phyloP scores from a whole-genome alignment of 2,797 vertebrate species.

The Cynopterus sphinx region DNA sequence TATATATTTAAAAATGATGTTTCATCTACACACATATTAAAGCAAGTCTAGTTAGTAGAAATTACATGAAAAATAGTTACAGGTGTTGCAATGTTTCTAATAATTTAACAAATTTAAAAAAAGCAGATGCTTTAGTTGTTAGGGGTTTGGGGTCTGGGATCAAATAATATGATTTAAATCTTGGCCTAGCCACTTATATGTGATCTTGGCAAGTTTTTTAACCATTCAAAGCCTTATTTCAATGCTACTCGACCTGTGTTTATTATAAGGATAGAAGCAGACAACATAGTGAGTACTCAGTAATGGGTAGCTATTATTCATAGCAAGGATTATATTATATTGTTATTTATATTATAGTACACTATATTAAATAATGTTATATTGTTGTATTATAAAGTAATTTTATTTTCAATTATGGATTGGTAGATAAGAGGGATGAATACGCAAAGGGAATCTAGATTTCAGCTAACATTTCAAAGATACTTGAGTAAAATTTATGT shows the following conservation, averaged over 20 bases:
- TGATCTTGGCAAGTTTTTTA: not conserved
- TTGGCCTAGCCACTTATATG: not conserved
- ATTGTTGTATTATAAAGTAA: not conserved
- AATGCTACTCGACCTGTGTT: not conserved
- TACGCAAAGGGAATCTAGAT: not conserved
- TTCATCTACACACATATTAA: conserved; percentile 41
- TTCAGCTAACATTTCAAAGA: not conserved
- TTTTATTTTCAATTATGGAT: not conserved
- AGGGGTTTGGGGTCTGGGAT: not conserved
- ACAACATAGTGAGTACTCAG: not conserved
- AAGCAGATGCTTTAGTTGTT: not conserved
- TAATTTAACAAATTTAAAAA: not conserved
- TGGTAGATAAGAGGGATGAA: not conserved
- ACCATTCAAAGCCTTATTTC: not conserved
- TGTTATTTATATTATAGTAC: not conserved
- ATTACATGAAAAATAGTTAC: conserved; percentile 14
- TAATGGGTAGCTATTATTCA: not conserved
- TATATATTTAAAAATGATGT: conserved; percentile 34
- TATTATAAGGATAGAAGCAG: not conserved
- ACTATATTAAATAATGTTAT: not conserved
- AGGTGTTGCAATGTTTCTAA: not conserved
- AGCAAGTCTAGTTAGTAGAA: conserved; percentile 29
- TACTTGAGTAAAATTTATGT: not conserved
- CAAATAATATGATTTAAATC: not conserved
- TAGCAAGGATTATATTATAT: not conserved